These are phyloP conservation scores for Cataglyphis livida DNA, from an alignment of 2,888 invertebrate species.

Conservation along the genomic window DNA sequence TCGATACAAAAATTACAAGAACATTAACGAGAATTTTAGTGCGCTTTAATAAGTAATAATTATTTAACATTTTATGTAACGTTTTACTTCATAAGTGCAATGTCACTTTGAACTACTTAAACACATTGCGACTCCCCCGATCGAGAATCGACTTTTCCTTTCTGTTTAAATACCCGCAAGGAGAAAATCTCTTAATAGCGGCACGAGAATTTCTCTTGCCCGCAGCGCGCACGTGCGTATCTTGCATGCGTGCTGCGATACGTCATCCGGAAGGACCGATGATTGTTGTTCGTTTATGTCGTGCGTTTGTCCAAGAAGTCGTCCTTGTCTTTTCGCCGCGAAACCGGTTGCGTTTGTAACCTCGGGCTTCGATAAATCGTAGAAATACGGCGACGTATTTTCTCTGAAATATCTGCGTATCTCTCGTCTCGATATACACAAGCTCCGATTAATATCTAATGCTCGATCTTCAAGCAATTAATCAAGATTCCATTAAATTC, in stretches of 20 bases:
- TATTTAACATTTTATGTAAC: not conserved
- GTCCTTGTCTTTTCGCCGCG: conserved; percentile 62
- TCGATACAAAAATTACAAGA: not conserved
- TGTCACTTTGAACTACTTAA: not conserved
- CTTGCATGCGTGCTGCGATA: conserved; percentile 47
- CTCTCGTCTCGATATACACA: conserved; percentile 1
- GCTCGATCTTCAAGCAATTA: not conserved
- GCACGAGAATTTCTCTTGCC: conserved; percentile 60
- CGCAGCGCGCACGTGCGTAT: conserved; percentile 57
- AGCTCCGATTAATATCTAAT: conserved; percentile 14
- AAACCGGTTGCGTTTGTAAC: conserved; percentile 63
- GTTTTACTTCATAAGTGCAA: not conserved
- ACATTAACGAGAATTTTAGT: not conserved
- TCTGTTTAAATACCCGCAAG: conserved; percentile 28
- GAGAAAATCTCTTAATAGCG: conserved; percentile 29
- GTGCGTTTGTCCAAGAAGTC: conserved; percentile 53
- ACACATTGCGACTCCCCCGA: not conserved
- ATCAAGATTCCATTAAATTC: not conserved
- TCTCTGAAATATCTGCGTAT: conserved; percentile 29
- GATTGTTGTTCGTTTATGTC: conserved; percentile 33
- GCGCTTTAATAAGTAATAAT: conserved; percentile 6
- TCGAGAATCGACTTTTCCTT: conserved; percentile 28
- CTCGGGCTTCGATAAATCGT: conserved; percentile 42
- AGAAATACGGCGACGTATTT: conserved; percentile 39
- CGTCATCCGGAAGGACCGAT: conserved; percentile 60